A percentile compares a stretch with the other conserved stretches of the same genome.
Evolutionary conservation across 2,888 invertebrate genomes (phyloP).

Genomic region (Megaustenia siamemsis): DNA sequence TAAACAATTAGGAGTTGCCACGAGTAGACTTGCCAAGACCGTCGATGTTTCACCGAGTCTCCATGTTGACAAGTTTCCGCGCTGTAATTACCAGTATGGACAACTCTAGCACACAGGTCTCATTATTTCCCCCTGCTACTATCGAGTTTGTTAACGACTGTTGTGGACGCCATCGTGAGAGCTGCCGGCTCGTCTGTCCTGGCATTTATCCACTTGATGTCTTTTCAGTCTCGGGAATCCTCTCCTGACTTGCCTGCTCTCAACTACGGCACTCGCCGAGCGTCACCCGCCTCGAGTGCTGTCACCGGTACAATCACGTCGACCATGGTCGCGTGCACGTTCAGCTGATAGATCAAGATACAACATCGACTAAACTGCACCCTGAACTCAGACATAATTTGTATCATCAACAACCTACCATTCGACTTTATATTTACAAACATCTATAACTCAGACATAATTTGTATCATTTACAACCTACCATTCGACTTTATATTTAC

Average conservation of each 20-base stretch:
- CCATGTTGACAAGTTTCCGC: not conserved
- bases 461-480: too few relatives aligned
- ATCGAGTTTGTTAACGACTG: constrained; percentile 5
- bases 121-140: not conserved
- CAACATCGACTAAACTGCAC: too few relatives aligned
- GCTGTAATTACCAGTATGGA: constrained; percentile 28
- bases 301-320: too few relatives aligned
- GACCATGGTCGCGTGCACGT: not conserved
- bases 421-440: too few relatives aligned
- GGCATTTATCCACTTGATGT: constrained; percentile 32
- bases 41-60: not conserved
- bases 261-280: not conserved
- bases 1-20: not conserved
- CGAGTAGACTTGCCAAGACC: not conserved
- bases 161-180: not conserved
- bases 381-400: too few relatives aligned
- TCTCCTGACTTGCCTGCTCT: not conserved
- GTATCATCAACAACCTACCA: too few relatives aligned
- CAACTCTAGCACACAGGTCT: not conserved
- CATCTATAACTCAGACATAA: too few relatives aligned
- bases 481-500: too few relatives aligned
- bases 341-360: too few relatives aligned
- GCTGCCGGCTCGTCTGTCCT: not conserved
- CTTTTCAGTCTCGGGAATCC: not conserved
- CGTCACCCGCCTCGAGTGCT: too few relatives aligned